Evolutionary conservation across 2,888 invertebrate genomes (phyloP).

Genomic region (Frankliniella intonsa): DNA sequence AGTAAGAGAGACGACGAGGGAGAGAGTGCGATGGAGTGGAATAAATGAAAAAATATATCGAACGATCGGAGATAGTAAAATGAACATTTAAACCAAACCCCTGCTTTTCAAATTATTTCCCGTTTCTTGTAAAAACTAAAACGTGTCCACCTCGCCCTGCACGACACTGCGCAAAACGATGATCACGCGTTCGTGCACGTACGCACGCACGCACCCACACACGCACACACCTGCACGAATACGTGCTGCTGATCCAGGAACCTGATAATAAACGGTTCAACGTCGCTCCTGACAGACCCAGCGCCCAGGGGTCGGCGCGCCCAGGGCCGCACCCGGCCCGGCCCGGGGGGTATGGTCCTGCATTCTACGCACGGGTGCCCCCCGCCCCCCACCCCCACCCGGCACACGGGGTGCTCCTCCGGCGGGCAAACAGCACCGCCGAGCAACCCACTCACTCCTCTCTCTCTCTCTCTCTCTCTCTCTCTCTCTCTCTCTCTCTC

Average conservation of each 20-base stretch:
- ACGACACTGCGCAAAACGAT: too few relatives aligned
- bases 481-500: background rate
- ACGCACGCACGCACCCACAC: background rate
- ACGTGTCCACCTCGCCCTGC: too few relatives aligned
- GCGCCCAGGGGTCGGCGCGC: background rate
- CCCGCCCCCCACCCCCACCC: background rate
- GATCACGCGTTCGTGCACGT: background rate
- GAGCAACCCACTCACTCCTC: background rate
- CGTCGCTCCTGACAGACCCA: background rate
- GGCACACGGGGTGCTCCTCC: background rate
- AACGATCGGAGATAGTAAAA: too few relatives aligned
- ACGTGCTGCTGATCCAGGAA: background rate
- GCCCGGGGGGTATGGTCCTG: background rate
- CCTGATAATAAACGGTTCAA: constrained; percentile 10
- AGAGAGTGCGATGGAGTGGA: too few relatives aligned
- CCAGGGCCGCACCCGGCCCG: background rate
- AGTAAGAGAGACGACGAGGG: too few relatives aligned
- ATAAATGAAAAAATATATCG: too few relatives aligned
- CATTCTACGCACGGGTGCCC: background rate
- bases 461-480: background rate
- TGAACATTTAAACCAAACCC: too few relatives aligned
- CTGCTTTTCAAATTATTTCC: too few relatives aligned
- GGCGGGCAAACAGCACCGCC: background rate
- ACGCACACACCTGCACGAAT: background rate
- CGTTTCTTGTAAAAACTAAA: too few relatives aligned